These are phyloP conservation scores for Corvus moneduloides DNA, from an alignment of 2,113 vertebrate genomes.

Conservation along the genomic window DNA sequence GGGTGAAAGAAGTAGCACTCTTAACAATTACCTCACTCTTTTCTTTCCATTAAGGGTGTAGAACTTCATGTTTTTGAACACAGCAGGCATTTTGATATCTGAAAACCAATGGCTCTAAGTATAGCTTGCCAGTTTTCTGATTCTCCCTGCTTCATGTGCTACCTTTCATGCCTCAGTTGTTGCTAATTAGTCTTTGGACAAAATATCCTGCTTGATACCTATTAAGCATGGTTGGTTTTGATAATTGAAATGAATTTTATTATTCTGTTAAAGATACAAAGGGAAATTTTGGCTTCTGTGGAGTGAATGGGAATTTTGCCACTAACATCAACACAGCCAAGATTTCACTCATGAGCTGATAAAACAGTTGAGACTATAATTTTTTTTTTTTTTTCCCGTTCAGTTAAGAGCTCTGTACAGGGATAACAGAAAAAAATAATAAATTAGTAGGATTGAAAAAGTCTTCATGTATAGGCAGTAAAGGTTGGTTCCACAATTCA, in stretches of 20 bases:
- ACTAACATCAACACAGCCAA: background rate
- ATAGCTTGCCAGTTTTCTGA: background rate
- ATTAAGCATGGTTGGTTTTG: background rate
- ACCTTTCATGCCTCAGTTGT: background rate
- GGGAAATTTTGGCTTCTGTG: constrained; percentile 2
- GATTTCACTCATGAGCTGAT: background rate
- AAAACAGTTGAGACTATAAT: background rate
- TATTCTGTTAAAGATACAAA: background rate
- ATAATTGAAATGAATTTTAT: background rate
- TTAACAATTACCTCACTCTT: background rate
- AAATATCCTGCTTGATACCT: background rate
- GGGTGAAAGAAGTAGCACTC: background rate
- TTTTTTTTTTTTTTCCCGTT: background rate
- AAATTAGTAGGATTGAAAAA: background rate
- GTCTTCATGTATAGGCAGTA: background rate
- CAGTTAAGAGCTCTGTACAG: background rate
- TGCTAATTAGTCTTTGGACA: constrained; percentile 28
- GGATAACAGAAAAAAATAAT: background rate
- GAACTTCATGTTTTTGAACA: background rate
- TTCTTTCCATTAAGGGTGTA: background rate
- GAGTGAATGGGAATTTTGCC: constrained; percentile 8
- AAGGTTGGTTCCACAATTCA: background rate
- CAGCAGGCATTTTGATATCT: background rate
- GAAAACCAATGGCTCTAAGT: background rate
- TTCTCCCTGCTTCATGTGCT: background rate